Evolutionary conservation across 1,140 invertebrate genomes (phyloP), one percentile per base, ranked within the genome.

Genomic region (Drosophila miranda): DNA sequence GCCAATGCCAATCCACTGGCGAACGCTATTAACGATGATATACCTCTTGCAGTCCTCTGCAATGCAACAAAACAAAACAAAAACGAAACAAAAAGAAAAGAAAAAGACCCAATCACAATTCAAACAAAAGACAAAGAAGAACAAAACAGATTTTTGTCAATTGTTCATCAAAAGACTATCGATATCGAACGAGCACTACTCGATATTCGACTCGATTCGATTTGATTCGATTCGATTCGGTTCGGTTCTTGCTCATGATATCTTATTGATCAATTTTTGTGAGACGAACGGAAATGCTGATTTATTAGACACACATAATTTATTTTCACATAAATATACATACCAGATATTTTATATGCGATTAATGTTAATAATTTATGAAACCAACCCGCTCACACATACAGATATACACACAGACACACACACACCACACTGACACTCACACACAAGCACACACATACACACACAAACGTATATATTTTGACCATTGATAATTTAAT

Each of bases 291-390:
- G 34, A 79, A 62, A 51, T 68, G 34, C 51, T 44, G 54, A 68
- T 73, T 72, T 58, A 52, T 58, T 26, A 63, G 43, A 48, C 67
- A 78, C 71, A 38, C 63, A 63, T 83, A 84, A 83, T 83, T 78
- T 82, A 83, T 83, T 82, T 67, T 75, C 59, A 59, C 61, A 60
- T 64, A 58, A 55, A 74, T 57, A 63, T 45, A 76, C 57, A 64
- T 62, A 55, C 70, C 67, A 69, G 53, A 57, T 68, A 66, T 64
- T 72, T 64, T 57, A 72, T 69, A 72, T 74, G 52, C 70, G 80
- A 72, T 79, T 84, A 83, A 59, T 84, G 72, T 83, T 83, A 84
- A 83, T 83, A 83, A 83, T 83, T 83, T 83, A 83, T 83, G 72
- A 82, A 82, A 78, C 59, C 46, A 64, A 69, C 59, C 34, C 11